Evolutionary conservation across 2,888 invertebrate genomes (phyloP), one percentile per base, ranked within the genome.

Genomic region (Pheosia tremula): DNA sequence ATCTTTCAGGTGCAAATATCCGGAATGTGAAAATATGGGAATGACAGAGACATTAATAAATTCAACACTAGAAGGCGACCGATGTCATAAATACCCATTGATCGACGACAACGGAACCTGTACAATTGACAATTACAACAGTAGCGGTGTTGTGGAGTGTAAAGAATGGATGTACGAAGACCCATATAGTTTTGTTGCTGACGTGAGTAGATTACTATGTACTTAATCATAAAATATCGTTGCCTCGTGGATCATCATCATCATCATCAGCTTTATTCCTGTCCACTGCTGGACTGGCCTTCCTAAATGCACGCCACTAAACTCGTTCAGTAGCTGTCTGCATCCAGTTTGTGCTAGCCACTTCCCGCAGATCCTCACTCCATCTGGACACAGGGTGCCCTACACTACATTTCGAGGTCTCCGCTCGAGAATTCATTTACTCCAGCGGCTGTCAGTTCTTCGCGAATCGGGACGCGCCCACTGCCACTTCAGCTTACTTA

Each of bases 1-100:
- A 9, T 52, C 36, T 70, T 63, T 2, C 60, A 70, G 70, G 11
- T 70, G 70, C n/a, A 65, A 68, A 57, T 70, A 70, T 36, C 71
- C 70, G 49, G 63, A 65, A 57, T 71, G 70, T 39, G 39, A 6
- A 45, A 56, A 36, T 7, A 65, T 56, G 56, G 60, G n/a, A 43
- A 57, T 61, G 13, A 47, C 49, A 0, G 55, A 54, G 59, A 58
- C 61, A 39, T 24, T 55, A 4, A 57, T 38, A 56, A 65, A 67
- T 4, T 6, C 62, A 7, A 72, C 67, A 43, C 49, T 60, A 6
- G 60, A 60, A 3, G 56, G 56, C 1, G 75, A 61, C 56, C 63
- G 62, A 43, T 75, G 75, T 56, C 54, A 59, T 7, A 67, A 61
- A 56, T 74, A 68, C 47, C 64, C 57, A 24, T 45, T 68, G 6